Evolutionary conservation across 2,797 vertebrate species (phyloP).

Genomic region (Smutsia temminckii): DNA sequence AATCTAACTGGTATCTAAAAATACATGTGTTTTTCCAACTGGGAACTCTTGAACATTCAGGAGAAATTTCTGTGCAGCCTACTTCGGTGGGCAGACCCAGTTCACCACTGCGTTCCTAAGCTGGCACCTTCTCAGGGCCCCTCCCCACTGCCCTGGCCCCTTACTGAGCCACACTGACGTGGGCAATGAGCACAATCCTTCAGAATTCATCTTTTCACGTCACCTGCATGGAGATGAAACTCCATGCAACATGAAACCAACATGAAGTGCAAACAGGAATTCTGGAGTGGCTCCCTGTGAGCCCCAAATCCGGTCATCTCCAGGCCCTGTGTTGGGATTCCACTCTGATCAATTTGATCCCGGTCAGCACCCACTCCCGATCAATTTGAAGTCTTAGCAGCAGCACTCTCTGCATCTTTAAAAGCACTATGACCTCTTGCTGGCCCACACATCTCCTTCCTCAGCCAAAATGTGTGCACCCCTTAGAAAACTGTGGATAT

Average conservation of each 20-base stretch:
- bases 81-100: rapidly evolving
- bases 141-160: no score
- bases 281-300: rapidly evolving
- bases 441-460: background rate
- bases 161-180: background rate
- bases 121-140: background rate
- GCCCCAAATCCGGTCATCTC: no score
- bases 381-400: background rate
- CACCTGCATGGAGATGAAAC: background rate
- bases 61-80: background rate
- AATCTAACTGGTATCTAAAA: background rate
- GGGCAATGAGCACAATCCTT: background rate
- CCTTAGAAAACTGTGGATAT: background rate
- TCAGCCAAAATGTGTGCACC: background rate
- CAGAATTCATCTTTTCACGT: background rate
- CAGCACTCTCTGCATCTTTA: background rate
- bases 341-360: background rate
- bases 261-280: no score
- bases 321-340: rapidly evolving
- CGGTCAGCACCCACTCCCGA: background rate
- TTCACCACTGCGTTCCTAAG: background rate
- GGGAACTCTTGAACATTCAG: background rate
- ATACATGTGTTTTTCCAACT: background rate
- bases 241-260: rapidly evolving
- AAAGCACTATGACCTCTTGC: background rate